Conservation (phyloP, 2,113 vertebrate species). For the Ictalurus furcatus region DNA sequence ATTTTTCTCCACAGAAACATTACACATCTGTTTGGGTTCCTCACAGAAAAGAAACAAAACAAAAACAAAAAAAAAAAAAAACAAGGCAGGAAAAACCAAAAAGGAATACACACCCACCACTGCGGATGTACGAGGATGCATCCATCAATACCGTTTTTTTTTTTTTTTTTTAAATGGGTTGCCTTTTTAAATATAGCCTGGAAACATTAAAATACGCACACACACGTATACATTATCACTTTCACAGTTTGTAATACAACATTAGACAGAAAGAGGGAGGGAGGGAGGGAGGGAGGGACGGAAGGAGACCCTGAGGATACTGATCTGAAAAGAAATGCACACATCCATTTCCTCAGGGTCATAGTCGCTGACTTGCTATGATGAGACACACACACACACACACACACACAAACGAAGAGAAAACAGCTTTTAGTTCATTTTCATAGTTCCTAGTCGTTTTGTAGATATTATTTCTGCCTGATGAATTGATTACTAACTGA, state of each 20-base stretch:
- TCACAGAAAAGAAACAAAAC: slow-evolving; percentile 8
- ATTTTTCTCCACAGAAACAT: slow-evolving; percentile 72
- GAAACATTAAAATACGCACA: slow-evolving; percentile 89
- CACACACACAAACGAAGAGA: slow-evolving; percentile 34
- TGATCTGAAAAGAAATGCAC: slow-evolving; percentile 38
- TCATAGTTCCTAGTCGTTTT: not conserved
- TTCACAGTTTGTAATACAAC: slow-evolving; percentile 97
- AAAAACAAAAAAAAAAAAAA: slow-evolving; percentile 22
- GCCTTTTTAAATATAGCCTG: slow-evolving; percentile 57
- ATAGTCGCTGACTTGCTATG: slow-evolving; percentile 46
- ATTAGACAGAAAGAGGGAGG: slow-evolving; percentile 75
- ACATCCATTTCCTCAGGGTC: slow-evolving; percentile 58
- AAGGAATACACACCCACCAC: slow-evolving; percentile 69
- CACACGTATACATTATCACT: slow-evolving; percentile 81
- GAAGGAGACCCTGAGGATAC: slow-evolving; percentile 47
- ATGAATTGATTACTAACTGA: not conserved
- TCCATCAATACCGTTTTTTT: slow-evolving; percentile 77
- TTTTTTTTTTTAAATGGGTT: slow-evolving; percentile 24
- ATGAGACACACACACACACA: slow-evolving; percentile 47
- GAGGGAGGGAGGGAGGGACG: not conserved
- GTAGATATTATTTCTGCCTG: not conserved
- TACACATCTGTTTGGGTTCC: slow-evolving; percentile 67
- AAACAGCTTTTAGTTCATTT: slow-evolving; percentile 3
- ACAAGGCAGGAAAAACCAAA: slow-evolving; percentile 56
- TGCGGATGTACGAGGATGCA: slow-evolving; percentile 74